Percentiles rank a stretch among this genome's conserved stretches.
phyloP scores from a whole-genome alignment of 2,113 vertebrate species.

The Stegostoma tigrinum region DNA sequence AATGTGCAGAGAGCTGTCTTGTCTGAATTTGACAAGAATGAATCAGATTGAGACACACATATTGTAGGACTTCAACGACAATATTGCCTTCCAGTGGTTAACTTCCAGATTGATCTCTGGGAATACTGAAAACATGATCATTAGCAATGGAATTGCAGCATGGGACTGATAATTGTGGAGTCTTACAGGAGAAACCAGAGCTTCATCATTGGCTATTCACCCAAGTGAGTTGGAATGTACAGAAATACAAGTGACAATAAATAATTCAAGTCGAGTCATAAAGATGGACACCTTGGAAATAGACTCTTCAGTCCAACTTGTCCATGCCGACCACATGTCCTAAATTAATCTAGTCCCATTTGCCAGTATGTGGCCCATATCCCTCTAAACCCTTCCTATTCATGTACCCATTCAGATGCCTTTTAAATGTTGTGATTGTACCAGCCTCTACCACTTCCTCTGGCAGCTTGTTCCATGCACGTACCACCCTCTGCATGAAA shows the following conservation, averaged over 20 bases:
- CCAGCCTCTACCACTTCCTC: too few species aligned
- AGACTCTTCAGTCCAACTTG: too few species aligned
- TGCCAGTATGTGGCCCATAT: too few species aligned
- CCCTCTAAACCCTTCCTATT: too few species aligned
- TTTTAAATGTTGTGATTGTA: too few species aligned
- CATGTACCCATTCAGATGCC: too few species aligned
- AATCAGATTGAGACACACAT: not conserved
- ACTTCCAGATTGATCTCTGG: not conserved
- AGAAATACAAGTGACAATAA: not conserved
- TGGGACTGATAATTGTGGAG: not conserved
- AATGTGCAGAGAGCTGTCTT: not conserved
- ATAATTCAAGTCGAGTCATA: too few species aligned
- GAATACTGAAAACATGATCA: not conserved
- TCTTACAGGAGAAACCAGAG: not conserved
- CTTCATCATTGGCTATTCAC: not conserved
- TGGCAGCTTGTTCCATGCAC: too few species aligned
- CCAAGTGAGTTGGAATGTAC: not conserved
- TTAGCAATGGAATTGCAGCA: not conserved
- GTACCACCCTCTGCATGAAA: too few species aligned
- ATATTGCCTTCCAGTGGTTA: not conserved
- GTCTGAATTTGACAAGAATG: not conserved
- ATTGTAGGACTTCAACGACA: not conserved
- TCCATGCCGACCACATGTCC: too few species aligned
- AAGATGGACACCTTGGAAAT: too few species aligned
- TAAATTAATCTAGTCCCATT: too few species aligned